phyloP scores from a whole-genome alignment of 2,113 vertebrate genomes.

The Ranitomeya variabilis region DNA sequence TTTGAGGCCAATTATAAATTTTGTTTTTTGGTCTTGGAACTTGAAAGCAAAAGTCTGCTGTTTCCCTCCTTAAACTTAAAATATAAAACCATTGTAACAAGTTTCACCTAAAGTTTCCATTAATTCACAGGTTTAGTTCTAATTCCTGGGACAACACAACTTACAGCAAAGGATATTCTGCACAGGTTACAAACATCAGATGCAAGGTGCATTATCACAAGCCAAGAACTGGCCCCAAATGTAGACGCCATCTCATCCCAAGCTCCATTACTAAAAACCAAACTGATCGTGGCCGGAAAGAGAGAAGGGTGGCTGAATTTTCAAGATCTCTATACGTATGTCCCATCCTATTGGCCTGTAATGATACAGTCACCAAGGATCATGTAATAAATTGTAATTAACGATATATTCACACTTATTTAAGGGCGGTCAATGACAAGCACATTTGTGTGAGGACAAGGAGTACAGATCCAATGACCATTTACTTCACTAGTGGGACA shows the following conservation, averaged over 20 bases:
- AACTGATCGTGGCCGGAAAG: slow-evolving; percentile 72
- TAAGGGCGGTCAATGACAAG: slow-evolving; percentile 69
- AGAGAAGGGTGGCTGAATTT: slow-evolving; percentile 75
- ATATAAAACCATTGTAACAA: neutral
- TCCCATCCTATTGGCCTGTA: slow-evolving; percentile 16
- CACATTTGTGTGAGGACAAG: slow-evolving; percentile 75
- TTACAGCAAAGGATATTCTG: slow-evolving; percentile 77
- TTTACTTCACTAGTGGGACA: slow-evolving; percentile 83
- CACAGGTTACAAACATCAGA: slow-evolving; percentile 73
- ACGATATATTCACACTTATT: slow-evolving; percentile 63
- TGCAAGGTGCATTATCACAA: slow-evolving; percentile 78
- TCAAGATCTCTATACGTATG: slow-evolving; percentile 73
- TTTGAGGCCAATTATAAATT: too few relatives aligned
- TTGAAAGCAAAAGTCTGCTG: too few relatives aligned
- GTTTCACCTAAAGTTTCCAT: neutral
- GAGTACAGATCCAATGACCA: slow-evolving; percentile 74
- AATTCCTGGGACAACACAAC: slow-evolving; percentile 78
- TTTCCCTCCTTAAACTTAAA: too few relatives aligned
- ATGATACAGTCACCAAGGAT: neutral
- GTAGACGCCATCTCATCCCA: slow-evolving; percentile 70
- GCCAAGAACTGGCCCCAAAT: slow-evolving; percentile 69
- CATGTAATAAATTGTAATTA: neutral
- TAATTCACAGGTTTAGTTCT: slow-evolving; percentile 65
- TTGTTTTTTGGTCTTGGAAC: too few relatives aligned
- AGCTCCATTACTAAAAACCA: slow-evolving; percentile 72